A percentile compares a stretch with the other conserved stretches of the same genome.
Conservation (phyloP, 2,113 vertebrate species). For the Dipodomys spectabilis region DNA sequence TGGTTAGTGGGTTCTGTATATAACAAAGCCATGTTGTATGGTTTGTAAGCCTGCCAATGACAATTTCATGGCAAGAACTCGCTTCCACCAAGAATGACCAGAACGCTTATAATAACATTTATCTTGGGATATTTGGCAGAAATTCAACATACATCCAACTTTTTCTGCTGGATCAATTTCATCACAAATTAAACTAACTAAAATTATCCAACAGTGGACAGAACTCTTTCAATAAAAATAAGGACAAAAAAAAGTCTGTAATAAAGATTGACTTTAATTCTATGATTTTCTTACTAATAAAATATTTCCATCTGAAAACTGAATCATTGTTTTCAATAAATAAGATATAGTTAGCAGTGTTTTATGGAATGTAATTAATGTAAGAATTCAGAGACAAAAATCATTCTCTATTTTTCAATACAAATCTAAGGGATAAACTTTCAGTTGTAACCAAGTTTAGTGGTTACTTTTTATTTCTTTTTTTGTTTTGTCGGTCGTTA, state of each 20-base stretch:
- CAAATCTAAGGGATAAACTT: conserved; percentile 33
- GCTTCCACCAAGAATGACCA: conserved; percentile 59
- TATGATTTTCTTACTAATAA: conserved; percentile 49
- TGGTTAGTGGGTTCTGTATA: conserved; percentile 49
- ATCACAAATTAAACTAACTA: conserved; percentile 61
- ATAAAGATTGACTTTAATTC: conserved; percentile 40
- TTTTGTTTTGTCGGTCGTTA: too few species aligned
- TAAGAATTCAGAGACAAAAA: conserved; percentile 47
- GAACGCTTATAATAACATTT: conserved; percentile 66
- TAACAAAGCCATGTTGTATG: conserved; percentile 35
- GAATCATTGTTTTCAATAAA: conserved; percentile 15
- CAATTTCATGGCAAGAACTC: conserved; percentile 53
- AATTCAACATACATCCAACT: conserved; percentile 57
- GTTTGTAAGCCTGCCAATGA: conserved; percentile 57
- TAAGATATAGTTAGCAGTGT: conserved; percentile 13
- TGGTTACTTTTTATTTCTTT: not conserved
- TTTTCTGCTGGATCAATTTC: conserved; percentile 50
- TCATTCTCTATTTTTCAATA: conserved; percentile 11
- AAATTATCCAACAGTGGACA: conserved; percentile 5
- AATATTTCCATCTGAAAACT: conserved; percentile 4
- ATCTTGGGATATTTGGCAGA: conserved; percentile 54
- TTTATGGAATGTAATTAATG: conserved; percentile 4
- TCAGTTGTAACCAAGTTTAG: conserved; percentile 30
- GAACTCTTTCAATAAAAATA: conserved; percentile 29
- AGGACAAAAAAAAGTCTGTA: not conserved